Percentiles rank a stretch among this genome's conserved stretches.
Evolutionary conservation across 2,888 invertebrate genomes (phyloP).

Genomic region (Hyalella azteca): DNA sequence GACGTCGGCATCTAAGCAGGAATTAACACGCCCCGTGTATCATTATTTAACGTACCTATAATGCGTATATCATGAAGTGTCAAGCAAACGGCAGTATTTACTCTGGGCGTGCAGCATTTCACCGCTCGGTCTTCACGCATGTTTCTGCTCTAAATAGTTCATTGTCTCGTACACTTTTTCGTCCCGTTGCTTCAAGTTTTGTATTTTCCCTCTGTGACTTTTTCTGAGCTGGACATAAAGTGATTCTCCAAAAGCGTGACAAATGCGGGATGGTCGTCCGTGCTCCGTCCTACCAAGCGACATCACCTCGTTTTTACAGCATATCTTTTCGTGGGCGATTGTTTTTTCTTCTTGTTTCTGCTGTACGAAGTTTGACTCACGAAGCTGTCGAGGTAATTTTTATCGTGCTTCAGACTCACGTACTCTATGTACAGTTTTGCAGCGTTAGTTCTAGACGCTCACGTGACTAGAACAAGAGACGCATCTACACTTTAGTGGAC

Average conservation of each 20-base stretch:
- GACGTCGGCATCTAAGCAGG: too few relatives aligned
- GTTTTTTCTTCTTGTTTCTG: not conserved
- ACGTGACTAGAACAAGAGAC: too few relatives aligned
- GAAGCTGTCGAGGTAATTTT: not conserved
- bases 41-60: too few relatives aligned
- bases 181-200: conserved; percentile 11
- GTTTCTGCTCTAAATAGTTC: conserved; percentile 22
- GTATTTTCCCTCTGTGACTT: not conserved
- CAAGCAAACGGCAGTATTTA: too few relatives aligned
- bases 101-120: too few relatives aligned
- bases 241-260: conserved; percentile 36
- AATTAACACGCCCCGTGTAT: too few relatives aligned
- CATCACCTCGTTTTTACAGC: not conserved
- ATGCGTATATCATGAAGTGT: too few relatives aligned
- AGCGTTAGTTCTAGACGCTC: not conserved
- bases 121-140: conserved; percentile 25
- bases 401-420: conserved; percentile 7
- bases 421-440: conserved; percentile 16
- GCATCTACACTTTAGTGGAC: too few relatives aligned
- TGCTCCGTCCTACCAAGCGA: not conserved
- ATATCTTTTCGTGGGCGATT: not conserved
- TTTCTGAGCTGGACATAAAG: conserved; percentile 22
- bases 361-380: not conserved
- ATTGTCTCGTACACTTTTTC: conserved; percentile 1
- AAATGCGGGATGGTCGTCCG: conserved; percentile 4